These are phyloP conservation scores for Euzetes globulus DNA, from an alignment of 2,888 invertebrate species.

Conservation along the genomic window DNA sequence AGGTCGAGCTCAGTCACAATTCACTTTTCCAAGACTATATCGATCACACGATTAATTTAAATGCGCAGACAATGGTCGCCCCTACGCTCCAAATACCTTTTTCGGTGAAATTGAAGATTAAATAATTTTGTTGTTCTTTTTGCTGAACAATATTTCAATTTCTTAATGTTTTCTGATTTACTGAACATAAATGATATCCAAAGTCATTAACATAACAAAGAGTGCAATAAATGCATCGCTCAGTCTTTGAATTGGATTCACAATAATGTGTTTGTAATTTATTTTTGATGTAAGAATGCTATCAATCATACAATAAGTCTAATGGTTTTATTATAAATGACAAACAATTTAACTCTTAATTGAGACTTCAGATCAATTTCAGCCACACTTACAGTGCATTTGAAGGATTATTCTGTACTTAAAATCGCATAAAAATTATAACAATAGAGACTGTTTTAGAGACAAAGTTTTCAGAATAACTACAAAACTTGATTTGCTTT, in stretches of 20 bases:
- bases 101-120: background rate
- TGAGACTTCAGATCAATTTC: background rate
- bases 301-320: constrained; percentile 6
- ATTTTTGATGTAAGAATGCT: background rate
- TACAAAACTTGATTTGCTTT: no score
- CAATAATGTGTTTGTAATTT: background rate
- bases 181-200: constrained; percentile 19
- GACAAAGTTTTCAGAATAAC: background rate
- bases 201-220: constrained; percentile 2
- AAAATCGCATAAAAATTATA: background rate
- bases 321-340: constrained; percentile 6
- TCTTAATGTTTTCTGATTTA: background rate
- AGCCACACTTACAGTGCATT: background rate
- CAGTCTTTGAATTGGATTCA: background rate
- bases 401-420: background rate
- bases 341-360: constrained; percentile 18
- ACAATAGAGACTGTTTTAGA: background rate
- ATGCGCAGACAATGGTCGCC: background rate
- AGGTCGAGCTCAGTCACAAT: background rate
- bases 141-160: background rate
- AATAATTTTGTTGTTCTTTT: constrained; percentile 3
- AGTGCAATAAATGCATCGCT: background rate
- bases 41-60: background rate
- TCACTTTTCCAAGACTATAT: background rate
- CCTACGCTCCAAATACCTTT: background rate